Percentiles rank a stretch among this genome's conserved stretches.
Evolutionary conservation across 2,888 invertebrate genomes (phyloP).

Genomic region (Apotomis betuletana): DNA sequence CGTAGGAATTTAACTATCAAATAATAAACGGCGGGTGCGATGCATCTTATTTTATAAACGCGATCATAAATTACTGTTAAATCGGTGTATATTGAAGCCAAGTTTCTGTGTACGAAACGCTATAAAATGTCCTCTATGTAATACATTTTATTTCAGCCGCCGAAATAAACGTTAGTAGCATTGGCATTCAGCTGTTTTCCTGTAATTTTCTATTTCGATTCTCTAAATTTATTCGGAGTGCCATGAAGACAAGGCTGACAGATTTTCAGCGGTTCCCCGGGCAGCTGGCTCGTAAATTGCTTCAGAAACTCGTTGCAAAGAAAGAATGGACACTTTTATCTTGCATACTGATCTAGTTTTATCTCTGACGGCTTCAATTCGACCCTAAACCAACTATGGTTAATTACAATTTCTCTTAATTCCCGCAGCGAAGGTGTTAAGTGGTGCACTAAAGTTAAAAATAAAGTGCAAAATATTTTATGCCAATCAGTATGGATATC

Average conservation of each 20-base stretch:
- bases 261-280: conserved; percentile 58
- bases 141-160: conserved; percentile 59
- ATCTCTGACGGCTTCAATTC: not conserved
- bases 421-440: too few relatives aligned
- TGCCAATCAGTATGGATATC: too few relatives aligned
- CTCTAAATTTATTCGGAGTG: conserved; percentile 67
- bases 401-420: too few relatives aligned
- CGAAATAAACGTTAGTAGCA: conserved; percentile 71
- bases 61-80: conserved; percentile 24
- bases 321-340: not conserved
- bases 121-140: conserved; percentile 50
- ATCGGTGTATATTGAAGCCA: conserved; percentile 28
- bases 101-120: conserved; percentile 45
- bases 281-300: conserved; percentile 56
- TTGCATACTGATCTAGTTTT: not conserved
- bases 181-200: conserved; percentile 77
- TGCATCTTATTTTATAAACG: conserved; percentile 20
- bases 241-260: conserved; percentile 68
- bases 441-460: too few relatives aligned
- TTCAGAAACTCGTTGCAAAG: conserved; percentile 49
- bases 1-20: not conserved
- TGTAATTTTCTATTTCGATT: conserved; percentile 74
- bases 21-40: not conserved
- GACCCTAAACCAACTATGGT: too few relatives aligned
- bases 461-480: too few relatives aligned